These are phyloP conservation scores for Apotomis betuletana DNA, from an alignment of 2,888 invertebrate genomes.

Conservation along the genomic window DNA sequence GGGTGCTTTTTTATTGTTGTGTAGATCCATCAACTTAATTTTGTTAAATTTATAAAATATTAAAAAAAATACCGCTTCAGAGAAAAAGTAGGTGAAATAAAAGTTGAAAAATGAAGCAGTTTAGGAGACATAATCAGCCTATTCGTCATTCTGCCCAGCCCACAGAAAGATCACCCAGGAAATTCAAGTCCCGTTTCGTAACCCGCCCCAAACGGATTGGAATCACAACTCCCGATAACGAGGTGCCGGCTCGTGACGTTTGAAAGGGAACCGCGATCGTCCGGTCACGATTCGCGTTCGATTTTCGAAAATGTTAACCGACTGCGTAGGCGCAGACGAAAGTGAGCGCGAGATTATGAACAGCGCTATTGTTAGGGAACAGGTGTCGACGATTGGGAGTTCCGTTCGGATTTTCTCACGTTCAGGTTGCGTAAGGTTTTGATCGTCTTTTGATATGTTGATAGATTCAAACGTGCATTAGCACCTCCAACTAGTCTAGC, in stretches of 20 bases:
- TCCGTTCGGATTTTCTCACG: slow-evolving; percentile 52
- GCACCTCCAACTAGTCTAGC: too few species aligned
- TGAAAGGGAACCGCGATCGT: slow-evolving; percentile 68
- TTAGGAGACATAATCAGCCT: too few species aligned
- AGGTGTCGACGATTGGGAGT: slow-evolving; percentile 65
- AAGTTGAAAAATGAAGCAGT: too few species aligned
- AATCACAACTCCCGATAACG: slow-evolving; percentile 38
- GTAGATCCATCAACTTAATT: too few species aligned
- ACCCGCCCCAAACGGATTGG: slow-evolving; percentile 27
- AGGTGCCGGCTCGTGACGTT: slow-evolving; percentile 63
- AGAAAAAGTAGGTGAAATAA: too few species aligned
- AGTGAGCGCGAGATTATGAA: slow-evolving; percentile 59
- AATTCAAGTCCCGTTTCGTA: slow-evolving; percentile 26
- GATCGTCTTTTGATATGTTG: slow-evolving; percentile 8
- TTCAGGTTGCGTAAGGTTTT: slow-evolving; percentile 46
- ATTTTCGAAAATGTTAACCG: slow-evolving; percentile 75
- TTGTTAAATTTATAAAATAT: too few species aligned
- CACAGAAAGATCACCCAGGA: slow-evolving; percentile 6
- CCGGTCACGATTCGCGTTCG: slow-evolving; percentile 73
- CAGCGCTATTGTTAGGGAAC: slow-evolving; percentile 68
- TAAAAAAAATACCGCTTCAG: too few species aligned
- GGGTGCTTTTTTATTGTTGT: too few species aligned
- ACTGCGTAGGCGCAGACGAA: slow-evolving; percentile 65
- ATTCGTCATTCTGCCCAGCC: too few species aligned
- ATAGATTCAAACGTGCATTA: neutral